A percentile compares a stretch with the other conserved stretches of the same genome.
Evolutionary conservation across 1,140 invertebrate species (phyloP).

Genomic region (Oreohelix idahoensis): DNA sequence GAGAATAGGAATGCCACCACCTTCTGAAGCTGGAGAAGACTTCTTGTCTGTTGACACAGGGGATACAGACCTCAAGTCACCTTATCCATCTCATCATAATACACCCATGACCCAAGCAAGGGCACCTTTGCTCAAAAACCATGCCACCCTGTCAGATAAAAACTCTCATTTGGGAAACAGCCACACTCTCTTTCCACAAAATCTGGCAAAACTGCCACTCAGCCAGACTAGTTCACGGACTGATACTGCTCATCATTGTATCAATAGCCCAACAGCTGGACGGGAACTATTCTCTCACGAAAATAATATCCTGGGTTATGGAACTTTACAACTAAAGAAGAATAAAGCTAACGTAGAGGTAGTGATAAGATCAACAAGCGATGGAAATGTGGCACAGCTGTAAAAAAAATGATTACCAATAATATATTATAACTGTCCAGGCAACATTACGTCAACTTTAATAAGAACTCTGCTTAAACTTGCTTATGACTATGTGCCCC

Average conservation of each 20-base stretch:
- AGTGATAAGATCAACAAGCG: constrained; percentile 41
- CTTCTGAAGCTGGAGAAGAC: constrained; percentile 51
- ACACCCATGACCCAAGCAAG: constrained; percentile 28
- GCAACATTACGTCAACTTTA: no score
- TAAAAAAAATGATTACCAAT: no score
- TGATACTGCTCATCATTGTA: neutral
- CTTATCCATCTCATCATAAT: constrained; percentile 20
- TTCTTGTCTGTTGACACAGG: constrained; percentile 57
- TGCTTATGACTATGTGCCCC: neutral
- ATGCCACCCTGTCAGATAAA: constrained; percentile 10
- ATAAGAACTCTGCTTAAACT: neutral
- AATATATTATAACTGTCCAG: neutral
- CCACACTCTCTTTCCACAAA: constrained; percentile 32
- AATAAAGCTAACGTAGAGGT: constrained; percentile 45
- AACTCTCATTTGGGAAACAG: neutral
- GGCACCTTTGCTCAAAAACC: constrained; percentile 28
- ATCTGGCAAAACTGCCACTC: constrained; percentile 8
- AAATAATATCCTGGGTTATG: constrained; percentile 13
- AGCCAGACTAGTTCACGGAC: neutral
- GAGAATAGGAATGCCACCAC: constrained; percentile 51
- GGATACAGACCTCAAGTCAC: constrained; percentile 51
- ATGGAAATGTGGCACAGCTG: constrained; percentile 22
- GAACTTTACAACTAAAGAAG: constrained; percentile 1
- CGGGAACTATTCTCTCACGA: constrained; percentile 15
- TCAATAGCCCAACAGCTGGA: constrained; percentile 23